Base-by-base conservation (phyloP, 2,888 invertebrate genomes). In the Eristalis pertinax region DNA sequence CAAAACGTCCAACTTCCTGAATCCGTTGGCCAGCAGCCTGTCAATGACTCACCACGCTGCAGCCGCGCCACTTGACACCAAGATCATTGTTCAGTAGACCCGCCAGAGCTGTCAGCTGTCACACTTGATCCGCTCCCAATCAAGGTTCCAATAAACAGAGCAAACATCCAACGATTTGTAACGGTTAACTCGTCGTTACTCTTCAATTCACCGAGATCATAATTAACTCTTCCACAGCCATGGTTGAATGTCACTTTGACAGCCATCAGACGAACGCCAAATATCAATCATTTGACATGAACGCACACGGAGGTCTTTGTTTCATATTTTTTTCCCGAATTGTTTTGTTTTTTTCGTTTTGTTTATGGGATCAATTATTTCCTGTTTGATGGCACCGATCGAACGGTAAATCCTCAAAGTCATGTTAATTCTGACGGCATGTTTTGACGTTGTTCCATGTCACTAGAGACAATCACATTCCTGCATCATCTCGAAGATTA, bases 371-470 rank as follows among this genome's bases (percentile, higher is more conserved):
- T n/a, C 26, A 74, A 74, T 81, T 81, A 79, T 72, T 50, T 64
- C 43, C 38, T 38, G 70, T 86, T 87, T 87, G 87, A 87, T 87
- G 43, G 38, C n/a, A 80, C 87, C 87, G 87, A 84, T 76, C 62
- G 60, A 84, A 83, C 79, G 72, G 83, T 84, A 87, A 87, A 87
- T 80, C 72, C 62, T 72, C 41, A 26, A 65, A 69, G n/a, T 69
- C 64, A 62, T 84, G 79, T 80, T 87, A 84, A 87, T 87, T 80
- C 84, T 79, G 65, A 15, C 60, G 83, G 76, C 84, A 76, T 87
- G 73, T 83, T 78, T 78, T 83, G n/a, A n/a, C 32, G 35, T 74
- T 68, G 79, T 67, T 78, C 74, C 74, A 41, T 41, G 58, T 79
- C 69, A 70, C 50, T 76, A 75, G 19, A 19, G 62, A 69, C 68